Conservation (phyloP, 2,797 vertebrate genomes). For the Thaleichthys pacificus region DNA sequence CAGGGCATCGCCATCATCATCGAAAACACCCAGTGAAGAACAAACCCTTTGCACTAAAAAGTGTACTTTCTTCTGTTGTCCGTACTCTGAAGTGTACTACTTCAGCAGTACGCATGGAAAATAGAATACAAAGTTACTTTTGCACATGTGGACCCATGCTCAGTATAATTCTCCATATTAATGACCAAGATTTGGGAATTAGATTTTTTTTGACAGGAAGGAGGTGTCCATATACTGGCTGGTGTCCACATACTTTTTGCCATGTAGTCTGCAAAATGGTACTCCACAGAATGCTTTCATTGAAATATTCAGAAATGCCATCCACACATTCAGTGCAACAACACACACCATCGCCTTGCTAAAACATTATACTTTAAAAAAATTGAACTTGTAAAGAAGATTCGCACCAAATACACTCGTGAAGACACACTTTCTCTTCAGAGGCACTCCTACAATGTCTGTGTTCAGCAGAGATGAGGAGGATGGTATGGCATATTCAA, state of each 20-base stretch:
- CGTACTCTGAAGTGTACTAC: too few species aligned
- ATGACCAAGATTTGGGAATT: too few species aligned
- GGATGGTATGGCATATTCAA: too few species aligned
- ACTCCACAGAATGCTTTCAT: not conserved
- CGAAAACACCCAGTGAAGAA: conserved; percentile 69
- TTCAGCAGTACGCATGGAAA: not conserved
- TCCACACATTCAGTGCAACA: not conserved
- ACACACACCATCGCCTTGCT: too few species aligned
- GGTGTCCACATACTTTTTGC: too few species aligned
- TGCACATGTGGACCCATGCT: too few species aligned
- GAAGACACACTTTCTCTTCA: not conserved
- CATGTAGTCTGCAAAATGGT: too few species aligned
- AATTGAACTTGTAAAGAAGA: not conserved
- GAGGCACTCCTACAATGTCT: not conserved
- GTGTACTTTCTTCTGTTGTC: not conserved
- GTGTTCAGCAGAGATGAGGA: not conserved
- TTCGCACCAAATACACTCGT: not conserved
- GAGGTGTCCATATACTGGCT: too few species aligned
- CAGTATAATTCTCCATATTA: too few species aligned
- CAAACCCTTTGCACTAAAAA: not conserved
- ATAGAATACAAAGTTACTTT: too few species aligned
- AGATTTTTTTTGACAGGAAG: too few species aligned
- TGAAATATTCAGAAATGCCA: not conserved
- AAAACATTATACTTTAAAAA: not conserved
- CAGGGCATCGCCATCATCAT: conserved; percentile 93